Percentiles rank a stretch among this genome's conserved stretches.
Conservation (phyloP, 2,797 vertebrate genomes). For the Ceryle rudis region DNA sequence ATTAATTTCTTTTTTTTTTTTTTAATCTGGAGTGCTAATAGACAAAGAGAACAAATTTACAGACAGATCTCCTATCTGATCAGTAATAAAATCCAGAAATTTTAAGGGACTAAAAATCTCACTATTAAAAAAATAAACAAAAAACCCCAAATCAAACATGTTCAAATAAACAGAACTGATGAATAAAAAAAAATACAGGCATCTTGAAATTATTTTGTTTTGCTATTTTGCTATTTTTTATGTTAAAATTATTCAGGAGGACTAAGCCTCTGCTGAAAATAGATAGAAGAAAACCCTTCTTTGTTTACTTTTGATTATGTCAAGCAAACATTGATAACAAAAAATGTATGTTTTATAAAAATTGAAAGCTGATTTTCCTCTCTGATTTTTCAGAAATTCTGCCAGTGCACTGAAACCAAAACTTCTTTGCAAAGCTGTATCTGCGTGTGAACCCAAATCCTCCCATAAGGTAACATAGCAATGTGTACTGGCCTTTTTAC, state of each 20-base stretch:
- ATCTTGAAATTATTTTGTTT: background rate
- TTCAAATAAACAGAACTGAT: background rate
- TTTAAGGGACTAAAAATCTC: background rate
- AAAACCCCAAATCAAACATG: no score
- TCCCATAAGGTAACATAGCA: background rate
- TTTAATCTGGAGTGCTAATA: background rate
- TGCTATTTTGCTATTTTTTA: background rate
- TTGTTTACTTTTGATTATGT: background rate
- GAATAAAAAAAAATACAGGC: background rate
- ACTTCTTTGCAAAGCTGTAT: background rate
- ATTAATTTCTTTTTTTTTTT: background rate
- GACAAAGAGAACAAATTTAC: background rate
- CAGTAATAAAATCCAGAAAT: background rate
- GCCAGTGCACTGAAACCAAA: background rate
- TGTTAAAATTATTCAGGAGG: background rate
- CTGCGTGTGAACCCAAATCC: background rate
- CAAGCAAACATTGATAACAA: background rate
- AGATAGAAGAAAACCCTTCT: background rate
- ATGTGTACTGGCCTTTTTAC: background rate
- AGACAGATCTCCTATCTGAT: background rate
- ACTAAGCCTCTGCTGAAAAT: background rate
- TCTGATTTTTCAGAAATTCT: background rate
- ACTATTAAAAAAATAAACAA: no score
- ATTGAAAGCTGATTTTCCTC: background rate
- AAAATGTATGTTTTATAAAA: background rate